These are phyloP conservation scores for Pteronotus mesoamericanus DNA, from an alignment of 2,797 vertebrate genomes.

Conservation along the genomic window DNA sequence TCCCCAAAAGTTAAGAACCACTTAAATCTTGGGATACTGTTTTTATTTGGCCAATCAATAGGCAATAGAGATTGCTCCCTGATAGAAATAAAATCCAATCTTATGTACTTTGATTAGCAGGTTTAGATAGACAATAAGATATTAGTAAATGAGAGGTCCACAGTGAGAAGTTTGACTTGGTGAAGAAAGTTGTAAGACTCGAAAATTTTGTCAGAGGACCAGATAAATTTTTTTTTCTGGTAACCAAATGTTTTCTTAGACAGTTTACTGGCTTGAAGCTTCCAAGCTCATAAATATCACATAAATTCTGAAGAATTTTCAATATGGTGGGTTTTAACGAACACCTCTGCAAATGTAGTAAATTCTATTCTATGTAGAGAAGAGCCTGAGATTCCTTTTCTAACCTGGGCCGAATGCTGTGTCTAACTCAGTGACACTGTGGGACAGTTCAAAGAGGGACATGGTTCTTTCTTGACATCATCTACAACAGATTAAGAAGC, in stretches of 20 bases:
- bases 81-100: conserved; percentile 9
- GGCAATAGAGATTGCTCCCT: background rate
- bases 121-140: background rate
- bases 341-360: conserved; percentile 24
- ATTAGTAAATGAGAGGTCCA: background rate
- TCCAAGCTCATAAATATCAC: background rate
- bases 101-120: background rate
- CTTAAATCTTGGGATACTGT: background rate
- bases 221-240: background rate
- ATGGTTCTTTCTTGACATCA: conserved; percentile 3
- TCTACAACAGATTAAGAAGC: conserved; percentile 13
- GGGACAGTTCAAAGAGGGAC: background rate
- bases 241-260: background rate
- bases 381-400: background rate
- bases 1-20: background rate
- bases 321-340: background rate
- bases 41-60: conserved; percentile 14
- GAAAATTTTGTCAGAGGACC: conserved; percentile 9
- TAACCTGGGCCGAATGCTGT: background rate
- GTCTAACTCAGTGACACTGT: background rate
- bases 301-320: conserved; percentile 14
- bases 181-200: background rate
- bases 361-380: background rate
- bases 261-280: background rate
- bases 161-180: background rate